phyloP scores from a whole-genome alignment of 1,140 invertebrate genomes.

The Theocolax elegans region DNA sequence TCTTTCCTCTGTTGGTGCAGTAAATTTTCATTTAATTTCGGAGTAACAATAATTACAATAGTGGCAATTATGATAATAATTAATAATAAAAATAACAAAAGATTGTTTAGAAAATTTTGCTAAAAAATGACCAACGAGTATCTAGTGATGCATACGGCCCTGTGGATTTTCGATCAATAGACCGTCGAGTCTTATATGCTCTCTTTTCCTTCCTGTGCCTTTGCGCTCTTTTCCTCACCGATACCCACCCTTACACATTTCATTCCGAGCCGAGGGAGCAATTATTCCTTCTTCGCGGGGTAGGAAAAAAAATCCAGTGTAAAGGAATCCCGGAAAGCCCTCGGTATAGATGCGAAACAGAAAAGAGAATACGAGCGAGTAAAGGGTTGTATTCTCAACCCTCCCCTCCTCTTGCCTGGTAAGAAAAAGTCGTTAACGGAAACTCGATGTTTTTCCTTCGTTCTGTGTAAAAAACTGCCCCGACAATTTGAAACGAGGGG shows the following conservation, averaged over 20 bases:
- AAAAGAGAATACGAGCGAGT: constrained; percentile 27
- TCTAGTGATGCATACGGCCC: too few relatives aligned
- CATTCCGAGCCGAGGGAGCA: constrained; percentile 18
- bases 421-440: constrained; percentile 39
- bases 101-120: too few relatives aligned
- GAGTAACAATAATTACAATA: too few relatives aligned
- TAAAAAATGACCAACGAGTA: too few relatives aligned
- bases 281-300: constrained; percentile 37
- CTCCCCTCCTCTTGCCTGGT: neutral
- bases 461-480: constrained; percentile 8
- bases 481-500: neutral
- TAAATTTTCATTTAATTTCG: too few relatives aligned
- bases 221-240: neutral
- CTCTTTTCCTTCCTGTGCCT: constrained; percentile 27
- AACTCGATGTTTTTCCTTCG: constrained; percentile 29
- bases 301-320: constrained; percentile 22
- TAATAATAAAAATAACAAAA: too few relatives aligned
- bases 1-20: too few relatives aligned
- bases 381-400: constrained; percentile 6
- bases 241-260: neutral
- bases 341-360: constrained; percentile 17
- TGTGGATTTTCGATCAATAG: neutral
- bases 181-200: constrained; percentile 17
- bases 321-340: constrained; percentile 15
- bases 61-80: too few relatives aligned